phyloP scores from a whole-genome alignment of 2,113 vertebrate genomes.

The Muscicapa adusta region DNA sequence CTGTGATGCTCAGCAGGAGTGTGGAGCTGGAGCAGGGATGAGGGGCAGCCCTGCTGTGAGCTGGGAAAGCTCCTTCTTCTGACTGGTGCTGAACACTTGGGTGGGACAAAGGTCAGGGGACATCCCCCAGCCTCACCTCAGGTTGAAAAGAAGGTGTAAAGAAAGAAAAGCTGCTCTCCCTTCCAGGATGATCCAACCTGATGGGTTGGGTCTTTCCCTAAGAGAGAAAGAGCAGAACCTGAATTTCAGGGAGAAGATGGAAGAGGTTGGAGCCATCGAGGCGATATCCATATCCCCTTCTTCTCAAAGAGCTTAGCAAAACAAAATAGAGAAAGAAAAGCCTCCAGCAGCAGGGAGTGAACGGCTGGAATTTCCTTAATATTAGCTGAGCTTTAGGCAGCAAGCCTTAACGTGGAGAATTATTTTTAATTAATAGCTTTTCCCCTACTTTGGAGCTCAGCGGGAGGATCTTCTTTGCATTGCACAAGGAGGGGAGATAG shows the following conservation, averaged over 20 bases:
- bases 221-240: neutral
- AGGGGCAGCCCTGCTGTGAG: neutral
- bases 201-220: neutral
- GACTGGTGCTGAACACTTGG: neutral
- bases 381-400: slow-evolving; percentile 48
- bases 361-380: slow-evolving; percentile 51
- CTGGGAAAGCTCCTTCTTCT: neutral
- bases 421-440: slow-evolving; percentile 59
- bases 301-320: slow-evolving; percentile 30
- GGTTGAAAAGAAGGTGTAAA: neutral
- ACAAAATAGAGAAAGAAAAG: slow-evolving; percentile 51
- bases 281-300: neutral
- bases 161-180: neutral
- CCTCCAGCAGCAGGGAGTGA: slow-evolving; percentile 33
- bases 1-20: neutral
- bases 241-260: neutral
- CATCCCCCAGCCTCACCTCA: neutral
- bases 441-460: slow-evolving; percentile 29
- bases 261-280: fast-evolving
- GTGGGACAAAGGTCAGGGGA: neutral
- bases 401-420: slow-evolving; percentile 33
- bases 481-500: slow-evolving; percentile 32
- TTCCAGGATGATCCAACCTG: neutral
- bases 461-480: slow-evolving; percentile 50
- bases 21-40: neutral